Evolutionary conservation across 2,888 invertebrate genomes (phyloP).

Genomic region (Lepidonotus clava): DNA sequence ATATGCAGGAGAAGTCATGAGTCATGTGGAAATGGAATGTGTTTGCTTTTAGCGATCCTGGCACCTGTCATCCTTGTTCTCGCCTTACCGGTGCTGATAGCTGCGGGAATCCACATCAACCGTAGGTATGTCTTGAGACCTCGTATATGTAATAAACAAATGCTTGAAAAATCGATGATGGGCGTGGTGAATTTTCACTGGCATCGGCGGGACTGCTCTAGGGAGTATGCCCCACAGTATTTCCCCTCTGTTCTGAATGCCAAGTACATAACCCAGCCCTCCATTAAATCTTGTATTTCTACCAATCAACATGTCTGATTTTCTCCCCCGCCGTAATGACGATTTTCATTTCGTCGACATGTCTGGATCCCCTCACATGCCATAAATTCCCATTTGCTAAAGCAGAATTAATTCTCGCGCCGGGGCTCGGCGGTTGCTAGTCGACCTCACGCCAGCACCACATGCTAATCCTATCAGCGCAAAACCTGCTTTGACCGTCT

Average conservation of each 20-base stretch:
- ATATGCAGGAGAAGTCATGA: not conserved
- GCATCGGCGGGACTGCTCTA: too few relatives aligned
- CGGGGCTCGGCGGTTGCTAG: not conserved
- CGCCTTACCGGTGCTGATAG: not conserved
- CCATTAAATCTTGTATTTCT: not conserved
- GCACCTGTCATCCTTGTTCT: not conserved
- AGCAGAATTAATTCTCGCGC: constrained; percentile 13
- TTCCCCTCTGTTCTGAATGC: not conserved
- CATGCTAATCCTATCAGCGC: not conserved
- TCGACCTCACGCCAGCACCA: not conserved
- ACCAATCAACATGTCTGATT: not conserved
- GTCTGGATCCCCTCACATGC: constrained; percentile 6
- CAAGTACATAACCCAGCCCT: constrained; percentile 7
- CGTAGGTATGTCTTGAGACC: not conserved
- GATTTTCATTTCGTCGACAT: constrained; percentile 3
- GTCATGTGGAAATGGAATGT: not conserved
- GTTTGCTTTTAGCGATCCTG: not conserved
- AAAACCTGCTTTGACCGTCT: not conserved
- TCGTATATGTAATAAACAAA: too few relatives aligned
- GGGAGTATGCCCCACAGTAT: too few relatives aligned
- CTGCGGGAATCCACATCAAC: not conserved
- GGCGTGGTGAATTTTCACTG: too few relatives aligned
- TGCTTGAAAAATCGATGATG: too few relatives aligned
- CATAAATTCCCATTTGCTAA: constrained; percentile 23
- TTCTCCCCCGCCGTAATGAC: not conserved